Evolutionary conservation across 2,888 invertebrate species (phyloP).

Genomic region (Mimumesa dahlbomi): DNA sequence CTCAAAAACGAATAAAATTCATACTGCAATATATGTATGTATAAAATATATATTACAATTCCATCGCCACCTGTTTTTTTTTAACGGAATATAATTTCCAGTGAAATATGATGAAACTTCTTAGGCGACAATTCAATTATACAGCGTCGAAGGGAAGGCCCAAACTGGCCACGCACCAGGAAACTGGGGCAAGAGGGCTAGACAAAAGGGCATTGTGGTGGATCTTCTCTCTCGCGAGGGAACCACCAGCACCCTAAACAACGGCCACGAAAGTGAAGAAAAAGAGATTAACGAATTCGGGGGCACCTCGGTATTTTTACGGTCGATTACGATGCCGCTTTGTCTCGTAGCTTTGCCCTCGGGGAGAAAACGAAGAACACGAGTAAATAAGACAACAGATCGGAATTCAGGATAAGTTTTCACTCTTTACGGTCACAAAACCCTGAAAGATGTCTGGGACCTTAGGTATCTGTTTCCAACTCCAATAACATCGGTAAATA

Average conservation of each 20-base stretch:
- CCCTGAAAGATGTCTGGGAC: constrained; percentile 14
- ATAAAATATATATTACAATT: too few species aligned
- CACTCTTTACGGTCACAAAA: constrained; percentile 22
- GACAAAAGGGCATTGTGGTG: constrained; percentile 57
- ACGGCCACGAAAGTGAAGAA: constrained; percentile 55
- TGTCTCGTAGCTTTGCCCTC: constrained; percentile 47
- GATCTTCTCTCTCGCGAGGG: constrained; percentile 35
- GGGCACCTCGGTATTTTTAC: constrained; percentile 69
- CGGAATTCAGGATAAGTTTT: constrained; percentile 41
- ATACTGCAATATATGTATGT: too few species aligned
- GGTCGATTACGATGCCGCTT: constrained; percentile 67
- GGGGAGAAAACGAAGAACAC: constrained; percentile 38
- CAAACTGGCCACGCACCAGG: constrained; percentile 36
- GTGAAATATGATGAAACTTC: constrained; percentile 29
- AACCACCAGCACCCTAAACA: constrained; percentile 50
- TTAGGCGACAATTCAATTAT: constrained; percentile 46
- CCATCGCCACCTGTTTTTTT: not conserved
- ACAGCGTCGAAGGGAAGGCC: constrained; percentile 22
- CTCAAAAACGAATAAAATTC: too few species aligned
- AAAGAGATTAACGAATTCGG: constrained; percentile 72
- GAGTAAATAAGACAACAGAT: constrained; percentile 69
- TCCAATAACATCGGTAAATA: not conserved
- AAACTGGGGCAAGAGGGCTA: constrained; percentile 55
- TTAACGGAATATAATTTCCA: not conserved
- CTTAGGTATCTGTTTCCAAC: not conserved